Conservation (phyloP, 2,797 vertebrate species). For the Galagoides demidoff region DNA sequence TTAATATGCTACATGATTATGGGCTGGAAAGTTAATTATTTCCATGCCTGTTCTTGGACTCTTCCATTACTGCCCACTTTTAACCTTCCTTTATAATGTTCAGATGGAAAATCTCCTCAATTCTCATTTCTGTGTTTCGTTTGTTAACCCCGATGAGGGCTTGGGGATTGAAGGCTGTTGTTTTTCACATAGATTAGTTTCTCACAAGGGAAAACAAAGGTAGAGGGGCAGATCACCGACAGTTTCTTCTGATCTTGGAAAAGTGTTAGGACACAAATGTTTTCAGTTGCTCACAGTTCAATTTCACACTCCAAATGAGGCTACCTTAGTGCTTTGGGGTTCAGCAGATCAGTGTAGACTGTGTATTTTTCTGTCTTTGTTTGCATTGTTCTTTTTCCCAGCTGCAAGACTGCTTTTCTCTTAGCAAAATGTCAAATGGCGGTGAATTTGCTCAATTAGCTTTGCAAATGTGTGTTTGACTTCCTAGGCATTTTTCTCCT, state of each 20-base stretch:
- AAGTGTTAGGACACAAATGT: neutral
- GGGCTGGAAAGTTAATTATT: neutral
- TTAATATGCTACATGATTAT: neutral
- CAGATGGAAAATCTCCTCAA: constrained; percentile 52
- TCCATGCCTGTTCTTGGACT: neutral
- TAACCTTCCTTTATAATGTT: neutral
- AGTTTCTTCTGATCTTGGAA: constrained; percentile 48
- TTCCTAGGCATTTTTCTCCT: constrained; percentile 74
- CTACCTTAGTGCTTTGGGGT: constrained; percentile 63
- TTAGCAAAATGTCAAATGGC: constrained; percentile 81
- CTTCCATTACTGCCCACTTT: neutral
- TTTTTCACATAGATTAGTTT: constrained; percentile 58
- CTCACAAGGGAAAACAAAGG: constrained; percentile 64
- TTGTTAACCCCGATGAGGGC: constrained; percentile 51
- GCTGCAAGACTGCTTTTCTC: constrained; percentile 76
- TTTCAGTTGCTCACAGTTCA: constrained; percentile 65
- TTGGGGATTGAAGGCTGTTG: constrained; percentile 49
- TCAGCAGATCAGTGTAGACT: constrained; percentile 74
- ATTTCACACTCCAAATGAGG: constrained; percentile 65
- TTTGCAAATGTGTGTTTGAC: constrained; percentile 81
- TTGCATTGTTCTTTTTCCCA: constrained; percentile 79
- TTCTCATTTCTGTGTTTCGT: constrained; percentile 62
- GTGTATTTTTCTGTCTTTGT: constrained; percentile 76
- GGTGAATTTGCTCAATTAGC: constrained; percentile 84
- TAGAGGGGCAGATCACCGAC: constrained; percentile 45